phyloP scores from a whole-genome alignment of 2,797 vertebrate genomes.

The Gymnoscopelus microlampas region DNA sequence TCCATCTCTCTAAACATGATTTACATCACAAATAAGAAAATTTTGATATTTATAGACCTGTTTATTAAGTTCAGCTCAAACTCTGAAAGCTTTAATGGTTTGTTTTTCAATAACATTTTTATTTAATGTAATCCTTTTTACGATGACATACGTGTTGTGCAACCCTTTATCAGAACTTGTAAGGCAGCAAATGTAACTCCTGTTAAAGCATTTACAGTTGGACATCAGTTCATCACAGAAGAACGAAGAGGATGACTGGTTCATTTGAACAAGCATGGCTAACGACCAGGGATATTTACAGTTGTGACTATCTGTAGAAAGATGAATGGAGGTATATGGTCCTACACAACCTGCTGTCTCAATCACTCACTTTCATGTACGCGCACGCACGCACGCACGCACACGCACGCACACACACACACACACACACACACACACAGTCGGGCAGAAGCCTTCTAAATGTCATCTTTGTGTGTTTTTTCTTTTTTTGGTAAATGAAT shows the following conservation, averaged over 20 bases:
- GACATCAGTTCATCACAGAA: conserved; percentile 67
- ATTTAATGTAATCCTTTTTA: conserved; percentile 83
- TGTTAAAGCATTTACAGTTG: conserved; percentile 64
- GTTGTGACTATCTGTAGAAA: conserved; percentile 44
- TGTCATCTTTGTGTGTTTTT: too few relatives aligned
- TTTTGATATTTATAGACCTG: conserved; percentile 67
- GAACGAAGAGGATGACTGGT: conserved; percentile 10
- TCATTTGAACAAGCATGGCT: conserved; percentile 38
- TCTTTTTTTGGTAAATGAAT: too few relatives aligned
- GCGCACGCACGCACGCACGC: conserved; percentile 13
- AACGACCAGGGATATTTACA: conserved; percentile 59
- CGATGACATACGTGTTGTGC: conserved; percentile 74
- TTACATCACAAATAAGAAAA: conserved; percentile 62
- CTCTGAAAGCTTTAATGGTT: conserved; percentile 63
- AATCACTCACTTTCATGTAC: background rate
- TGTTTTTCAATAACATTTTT: conserved; percentile 78
- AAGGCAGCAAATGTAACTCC: conserved; percentile 61
- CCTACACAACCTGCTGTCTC: background rate
- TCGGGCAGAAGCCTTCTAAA: too few relatives aligned
- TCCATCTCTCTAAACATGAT: conserved; percentile 71
- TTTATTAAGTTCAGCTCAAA: conserved; percentile 74
- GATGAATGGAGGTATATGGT: conserved; percentile 13
- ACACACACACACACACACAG: conserved; percentile 10
- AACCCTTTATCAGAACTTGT: conserved; percentile 65
- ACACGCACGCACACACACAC: background rate